Conservation (phyloP, 2,888 invertebrate species). For the Lissocephala sabroskyi region DNA sequence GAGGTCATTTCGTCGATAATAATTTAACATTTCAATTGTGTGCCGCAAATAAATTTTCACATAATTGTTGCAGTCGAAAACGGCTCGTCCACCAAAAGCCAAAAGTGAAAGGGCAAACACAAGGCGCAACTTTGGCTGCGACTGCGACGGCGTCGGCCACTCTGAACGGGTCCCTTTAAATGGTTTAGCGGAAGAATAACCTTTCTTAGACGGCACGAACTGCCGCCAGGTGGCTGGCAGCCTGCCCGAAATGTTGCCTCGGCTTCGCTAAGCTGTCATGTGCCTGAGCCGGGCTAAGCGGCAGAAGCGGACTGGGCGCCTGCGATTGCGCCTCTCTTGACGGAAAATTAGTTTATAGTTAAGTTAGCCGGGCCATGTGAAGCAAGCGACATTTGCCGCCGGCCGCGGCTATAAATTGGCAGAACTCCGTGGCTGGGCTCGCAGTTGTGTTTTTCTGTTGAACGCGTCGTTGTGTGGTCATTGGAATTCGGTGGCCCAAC, state of each 20-base stretch:
- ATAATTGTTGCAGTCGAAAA: conserved; percentile 38
- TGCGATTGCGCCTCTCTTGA: conserved; percentile 27
- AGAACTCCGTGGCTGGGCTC: conserved; percentile 39
- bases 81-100: conserved; percentile 4
- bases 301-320: neutral
- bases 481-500: conserved; percentile 17
- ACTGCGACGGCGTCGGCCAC: conserved; percentile 4
- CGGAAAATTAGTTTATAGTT: conserved; percentile 62
- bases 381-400: conserved; percentile 67
- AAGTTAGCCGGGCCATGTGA: conserved; percentile 55
- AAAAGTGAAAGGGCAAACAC: conserved; percentile 60
- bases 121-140: too few relatives aligned
- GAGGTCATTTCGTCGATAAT: conserved; percentile 23
- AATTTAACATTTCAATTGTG: conserved; percentile 62
- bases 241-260: neutral
- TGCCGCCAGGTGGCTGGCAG: conserved; percentile 38
- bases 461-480: conserved; percentile 26
- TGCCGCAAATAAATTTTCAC: conserved; percentile 42
- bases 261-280: too few relatives aligned
- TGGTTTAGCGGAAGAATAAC: conserved; percentile 64
- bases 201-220: conserved; percentile 53
- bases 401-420: conserved; percentile 45
- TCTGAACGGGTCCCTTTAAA: conserved; percentile 53
- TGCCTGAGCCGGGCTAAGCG: conserved; percentile 1
- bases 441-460: conserved; percentile 50